Percentiles rank a stretch among this genome's conserved stretches.
These are phyloP conservation scores for Etheostoma nigrum DNA, from an alignment of 2,797 vertebrate genomes.

Conservation along the genomic window DNA sequence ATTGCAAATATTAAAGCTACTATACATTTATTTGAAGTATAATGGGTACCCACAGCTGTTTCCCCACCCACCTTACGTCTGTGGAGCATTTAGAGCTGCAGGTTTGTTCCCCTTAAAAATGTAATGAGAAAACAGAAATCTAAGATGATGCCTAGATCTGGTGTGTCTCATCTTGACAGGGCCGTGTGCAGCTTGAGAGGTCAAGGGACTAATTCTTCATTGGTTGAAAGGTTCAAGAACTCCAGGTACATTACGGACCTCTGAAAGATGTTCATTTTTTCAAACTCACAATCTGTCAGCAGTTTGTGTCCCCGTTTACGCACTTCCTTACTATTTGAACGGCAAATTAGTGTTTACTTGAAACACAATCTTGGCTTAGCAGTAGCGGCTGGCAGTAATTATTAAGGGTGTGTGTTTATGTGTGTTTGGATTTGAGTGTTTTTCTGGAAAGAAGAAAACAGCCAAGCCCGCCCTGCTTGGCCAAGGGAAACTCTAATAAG, in stretches of 20 bases:
- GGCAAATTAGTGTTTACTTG: slow-evolving; percentile 49
- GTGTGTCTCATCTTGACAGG: slow-evolving; percentile 17
- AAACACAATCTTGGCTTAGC: slow-evolving; percentile 48
- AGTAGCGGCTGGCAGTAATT: slow-evolving; percentile 41
- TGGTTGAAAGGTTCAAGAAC: slow-evolving; percentile 23
- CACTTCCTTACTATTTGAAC: slow-evolving; percentile 21
- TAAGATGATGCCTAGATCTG: not conserved
- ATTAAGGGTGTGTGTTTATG: slow-evolving; percentile 48
- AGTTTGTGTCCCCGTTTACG: slow-evolving; percentile 10
- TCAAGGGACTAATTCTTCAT: slow-evolving; percentile 16
- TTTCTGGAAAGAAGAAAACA: slow-evolving; percentile 52
- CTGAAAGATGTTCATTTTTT: not conserved
- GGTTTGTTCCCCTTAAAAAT: slow-evolving; percentile 19
- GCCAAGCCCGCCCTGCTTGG: slow-evolving; percentile 10
- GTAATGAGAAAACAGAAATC: not conserved
- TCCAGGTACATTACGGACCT: not conserved
- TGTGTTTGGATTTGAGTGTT: slow-evolving; percentile 50
- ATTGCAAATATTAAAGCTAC: slow-evolving; percentile 66
- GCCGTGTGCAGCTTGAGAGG: not conserved
- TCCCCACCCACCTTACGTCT: slow-evolving; percentile 36
- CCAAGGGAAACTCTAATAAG: slow-evolving; percentile 40
- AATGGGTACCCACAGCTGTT: slow-evolving; percentile 36
- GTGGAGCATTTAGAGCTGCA: slow-evolving; percentile 21
- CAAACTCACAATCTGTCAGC: slow-evolving; percentile 23
- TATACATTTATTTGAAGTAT: slow-evolving; percentile 41